Base-by-base conservation (phyloP, 2,888 invertebrate genomes). In the Syritta pipiens region DNA sequence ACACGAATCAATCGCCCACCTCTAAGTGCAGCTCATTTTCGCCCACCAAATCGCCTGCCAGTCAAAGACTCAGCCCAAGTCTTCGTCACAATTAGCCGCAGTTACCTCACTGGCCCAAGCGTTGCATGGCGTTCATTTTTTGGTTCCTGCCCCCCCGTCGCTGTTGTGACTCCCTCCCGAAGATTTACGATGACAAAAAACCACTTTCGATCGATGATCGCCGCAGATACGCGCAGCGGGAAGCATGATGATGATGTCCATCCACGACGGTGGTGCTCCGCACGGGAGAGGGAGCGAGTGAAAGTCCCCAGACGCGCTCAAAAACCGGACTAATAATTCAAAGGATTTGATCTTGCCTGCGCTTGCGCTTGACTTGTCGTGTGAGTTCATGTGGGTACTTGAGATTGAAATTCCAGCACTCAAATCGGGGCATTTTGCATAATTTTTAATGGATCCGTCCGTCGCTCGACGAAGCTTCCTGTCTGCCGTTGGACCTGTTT, bases 111-210 rank as follows among this genome's bases (percentile, higher is more conserved):
- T n/a, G n/a, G n/a, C n/a, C n/a, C n/a, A n/a, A n/a, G n/a, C n/a
- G n/a, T n/a, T n/a, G n/a, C n/a, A n/a, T n/a, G n/a, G n/a, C n/a
- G n/a, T n/a, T n/a, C 57, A 71, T 40, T 3, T 37, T 17, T 6
- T 37, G 37, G 37, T 17, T 37, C 7, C 17, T 37, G 37, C 17
- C 28, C 75, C 69, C 62, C 55, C 57, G 69, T 28, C 28, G 10
- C 46, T 53, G 19, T 53, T 53, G 46, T 30, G 53, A 57, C 42
- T 68, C 48, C 42, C n/a, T 44, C 51, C 17, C 24, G 32, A 59
- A 69, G 71, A 71, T 71, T 77, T 77, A 71, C 53, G 59, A 77
- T 59, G 71, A 69, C 76, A 65, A 77, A 48, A 75, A 76, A 77
- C 37, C 71, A 63, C 76, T 77, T 77, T 77, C 71, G 71, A 59